Base-by-base conservation (phyloP, 2,113 vertebrate genomes). In the Eulemur rufifrons region DNA sequence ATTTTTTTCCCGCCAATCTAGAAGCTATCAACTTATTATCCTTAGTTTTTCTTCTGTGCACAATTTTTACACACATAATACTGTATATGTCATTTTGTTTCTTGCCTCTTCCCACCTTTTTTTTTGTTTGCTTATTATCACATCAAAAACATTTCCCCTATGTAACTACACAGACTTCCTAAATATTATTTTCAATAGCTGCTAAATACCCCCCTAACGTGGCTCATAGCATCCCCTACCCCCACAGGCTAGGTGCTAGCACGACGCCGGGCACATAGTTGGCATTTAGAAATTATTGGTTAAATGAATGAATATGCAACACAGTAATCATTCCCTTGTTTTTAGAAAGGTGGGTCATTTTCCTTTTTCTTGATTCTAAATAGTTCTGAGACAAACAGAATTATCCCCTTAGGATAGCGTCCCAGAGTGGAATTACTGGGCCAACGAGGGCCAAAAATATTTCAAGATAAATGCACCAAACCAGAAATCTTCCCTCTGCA, bases 391-490 rank as follows among this genome's bases (percentile, higher is more conserved):
- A 92, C 64, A 82, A 66, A 93, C 4, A 94, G 94, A 91, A 91
- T 74, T 76, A 61, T 39, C 56, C 56, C 91, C 82, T 88, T n/a
- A 88, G 88, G 81, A 85, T 3, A 42, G 63, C 10, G 6, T 95
- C 74, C 86, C 95, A 77, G 29, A 82, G 39, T 78, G 37, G 89
- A 84, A 91, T 92, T 66, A 81, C 63, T 32, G 8, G 37, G 34
- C 42, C 89, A 82, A 52, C 2, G 3, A 29, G 47, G 45, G 27
- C 94, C 96, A 92, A 42, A 95, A 98, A 98, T 98, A 98, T 98
- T 95, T 83, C 84, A 95, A 98, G 95, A 97, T 47, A 95, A 98
- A 98, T 88, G 84, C 4, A 64, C 86, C 68, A 81, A 83, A 80
- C 94, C 71, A 97, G 89, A 95, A 98, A 97, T 97, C 61, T 61